These are phyloP conservation scores for Entomobrya proxima DNA, from an alignment of 2,888 invertebrate genomes.

Conservation along the genomic window DNA sequence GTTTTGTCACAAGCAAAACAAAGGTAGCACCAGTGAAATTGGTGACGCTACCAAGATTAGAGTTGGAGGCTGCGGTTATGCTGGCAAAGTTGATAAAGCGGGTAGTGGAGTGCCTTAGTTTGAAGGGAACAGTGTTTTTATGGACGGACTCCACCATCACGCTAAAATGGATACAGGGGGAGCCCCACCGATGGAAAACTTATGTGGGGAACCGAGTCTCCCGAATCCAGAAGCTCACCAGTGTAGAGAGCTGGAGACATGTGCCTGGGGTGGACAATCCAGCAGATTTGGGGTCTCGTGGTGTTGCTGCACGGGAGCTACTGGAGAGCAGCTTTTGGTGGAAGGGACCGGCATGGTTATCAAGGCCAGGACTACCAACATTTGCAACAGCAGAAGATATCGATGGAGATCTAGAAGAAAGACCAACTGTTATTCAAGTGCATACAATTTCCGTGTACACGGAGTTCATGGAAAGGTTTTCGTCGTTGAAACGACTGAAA, in stretches of 20 bases:
- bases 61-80: constrained; percentile 75
- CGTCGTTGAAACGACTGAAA: not conserved
- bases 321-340: not conserved
- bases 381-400: not conserved
- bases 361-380: not conserved
- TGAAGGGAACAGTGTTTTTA: not conserved
- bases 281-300: constrained; percentile 75
- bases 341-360: constrained; percentile 16
- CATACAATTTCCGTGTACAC: not conserved
- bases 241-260: constrained; percentile 70
- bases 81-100: constrained; percentile 68
- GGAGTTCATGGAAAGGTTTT: not conserved
- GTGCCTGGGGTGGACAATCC: constrained; percentile 75
- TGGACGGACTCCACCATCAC: constrained; percentile 76
- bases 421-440: not conserved
- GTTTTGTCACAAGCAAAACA: constrained; percentile 69
- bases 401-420: not conserved
- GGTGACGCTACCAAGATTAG: constrained; percentile 74
- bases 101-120: constrained; percentile 41
- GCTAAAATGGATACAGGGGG: constrained; percentile 74
- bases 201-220: constrained; percentile 74
- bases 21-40: constrained; percentile 61
- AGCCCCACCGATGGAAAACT: constrained; percentile 72
- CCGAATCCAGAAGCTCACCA: constrained; percentile 65
- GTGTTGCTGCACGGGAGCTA: not conserved